phyloP scores from a whole-genome alignment of 1,140 invertebrate genomes.

The Latrodectus geometricus region DNA sequence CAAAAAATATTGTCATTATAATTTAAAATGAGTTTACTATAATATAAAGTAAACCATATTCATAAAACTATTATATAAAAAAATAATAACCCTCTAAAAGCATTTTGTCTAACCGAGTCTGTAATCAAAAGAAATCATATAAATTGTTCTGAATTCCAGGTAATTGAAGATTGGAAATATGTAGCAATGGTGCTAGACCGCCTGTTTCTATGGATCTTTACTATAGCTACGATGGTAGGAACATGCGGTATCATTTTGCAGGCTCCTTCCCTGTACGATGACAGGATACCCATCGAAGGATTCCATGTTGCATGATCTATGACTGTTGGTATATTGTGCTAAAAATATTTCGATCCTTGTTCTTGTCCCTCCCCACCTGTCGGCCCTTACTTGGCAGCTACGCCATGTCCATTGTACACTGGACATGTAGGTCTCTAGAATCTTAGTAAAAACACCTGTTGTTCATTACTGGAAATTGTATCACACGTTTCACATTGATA shows the following conservation, averaged over 20 bases:
- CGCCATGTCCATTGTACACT: slow-evolving; percentile 45
- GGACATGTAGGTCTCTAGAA: slow-evolving; percentile 39
- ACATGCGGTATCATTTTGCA: slow-evolving; percentile 91
- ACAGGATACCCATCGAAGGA: slow-evolving; percentile 84
- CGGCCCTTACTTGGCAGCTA: slow-evolving; percentile 62
- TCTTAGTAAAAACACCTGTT: slow-evolving; percentile 19
- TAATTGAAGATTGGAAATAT: slow-evolving; percentile 98
- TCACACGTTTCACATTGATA: no score
- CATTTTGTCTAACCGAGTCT: no score
- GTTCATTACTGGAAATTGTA: background rate
- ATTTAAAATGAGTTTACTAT: no score
- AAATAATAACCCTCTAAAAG: no score
- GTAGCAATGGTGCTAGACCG: slow-evolving; percentile 99
- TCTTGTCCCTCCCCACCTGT: slow-evolving; percentile 7
- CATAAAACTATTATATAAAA: no score
- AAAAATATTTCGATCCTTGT: slow-evolving; percentile 7
- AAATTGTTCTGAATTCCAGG: slow-evolving; percentile 72
- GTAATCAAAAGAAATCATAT: no score
- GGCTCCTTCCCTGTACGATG: slow-evolving; percentile 75
- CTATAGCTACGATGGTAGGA: slow-evolving; percentile 91
- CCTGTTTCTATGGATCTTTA: slow-evolving; percentile 97
- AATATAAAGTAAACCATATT: no score
- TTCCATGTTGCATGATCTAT: slow-evolving; percentile 49
- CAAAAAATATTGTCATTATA: no score
- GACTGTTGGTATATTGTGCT: slow-evolving; percentile 1